Percentiles rank a stretch among this genome's conserved stretches.
Conservation (phyloP, 2,888 invertebrate species). For the Periphyllus acericola region DNA sequence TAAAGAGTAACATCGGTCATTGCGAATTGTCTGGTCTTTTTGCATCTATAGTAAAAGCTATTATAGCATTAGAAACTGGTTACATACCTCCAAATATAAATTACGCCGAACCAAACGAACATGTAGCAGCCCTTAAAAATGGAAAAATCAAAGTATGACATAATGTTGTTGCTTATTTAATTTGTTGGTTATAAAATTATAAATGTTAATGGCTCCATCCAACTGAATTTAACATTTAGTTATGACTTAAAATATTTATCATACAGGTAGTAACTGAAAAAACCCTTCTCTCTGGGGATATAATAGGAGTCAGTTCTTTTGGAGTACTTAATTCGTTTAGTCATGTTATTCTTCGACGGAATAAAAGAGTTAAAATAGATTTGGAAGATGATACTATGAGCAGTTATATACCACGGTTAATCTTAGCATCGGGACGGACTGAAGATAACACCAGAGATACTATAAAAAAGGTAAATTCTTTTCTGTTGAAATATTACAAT, state of each 20-base stretch:
- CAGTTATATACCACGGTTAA: conserved; percentile 53
- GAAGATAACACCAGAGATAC: conserved; percentile 45
- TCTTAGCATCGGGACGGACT: conserved; percentile 61
- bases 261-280: conserved; percentile 50
- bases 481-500: no score
- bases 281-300: conserved; percentile 37
- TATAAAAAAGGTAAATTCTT: conserved; percentile 45
- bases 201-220: no score
- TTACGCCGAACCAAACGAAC: conserved; percentile 64
- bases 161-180: no score
- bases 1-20: conserved; percentile 74
- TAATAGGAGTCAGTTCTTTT: conserved; percentile 56
- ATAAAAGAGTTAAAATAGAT: conserved; percentile 3
- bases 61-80: conserved; percentile 65
- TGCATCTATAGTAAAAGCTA: conserved; percentile 69
- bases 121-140: conserved; percentile 63
- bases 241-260: no score
- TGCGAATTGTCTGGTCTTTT: conserved; percentile 70
- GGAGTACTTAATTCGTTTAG: conserved; percentile 32
- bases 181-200: no score
- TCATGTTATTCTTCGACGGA: conserved; percentile 48
- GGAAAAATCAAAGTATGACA: conserved; percentile 64
- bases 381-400: background rate
- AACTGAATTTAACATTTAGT: no score
- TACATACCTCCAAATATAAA: conserved; percentile 65